phyloP scores from a whole-genome alignment of 2,888 invertebrate species.

The Nasonia oneida region DNA sequence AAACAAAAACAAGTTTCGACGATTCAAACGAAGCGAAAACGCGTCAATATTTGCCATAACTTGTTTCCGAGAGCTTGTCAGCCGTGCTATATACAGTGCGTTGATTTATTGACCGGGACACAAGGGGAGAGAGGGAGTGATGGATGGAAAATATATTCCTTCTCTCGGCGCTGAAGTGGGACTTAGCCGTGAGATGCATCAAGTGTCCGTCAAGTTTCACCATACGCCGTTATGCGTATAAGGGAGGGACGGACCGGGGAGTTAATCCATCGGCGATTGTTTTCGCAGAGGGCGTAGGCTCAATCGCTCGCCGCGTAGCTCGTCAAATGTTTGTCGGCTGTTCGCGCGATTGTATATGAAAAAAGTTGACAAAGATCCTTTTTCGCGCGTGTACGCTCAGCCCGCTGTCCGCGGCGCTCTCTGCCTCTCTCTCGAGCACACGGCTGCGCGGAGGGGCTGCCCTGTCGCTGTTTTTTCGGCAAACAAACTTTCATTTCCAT shows the following conservation, averaged over 20 bases:
- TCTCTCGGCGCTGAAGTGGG: background rate
- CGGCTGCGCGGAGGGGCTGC: background rate
- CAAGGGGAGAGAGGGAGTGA: background rate
- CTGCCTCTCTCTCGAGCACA: background rate
- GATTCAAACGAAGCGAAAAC: constrained; percentile 5
- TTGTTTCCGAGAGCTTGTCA: constrained; percentile 23
- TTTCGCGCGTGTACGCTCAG: background rate
- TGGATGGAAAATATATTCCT: constrained; percentile 28
- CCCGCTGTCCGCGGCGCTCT: background rate
- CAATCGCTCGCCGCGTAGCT: background rate
- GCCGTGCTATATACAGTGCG: background rate
- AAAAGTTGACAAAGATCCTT: constrained; percentile 1
- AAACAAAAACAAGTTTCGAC: constrained; percentile 26
- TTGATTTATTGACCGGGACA: background rate
- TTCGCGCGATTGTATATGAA: constrained; percentile 2
- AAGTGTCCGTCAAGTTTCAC: background rate
- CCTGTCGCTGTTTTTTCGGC: background rate
- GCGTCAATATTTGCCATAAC: constrained; percentile 34
- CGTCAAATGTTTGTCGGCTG: background rate
- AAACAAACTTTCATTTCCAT: constrained; percentile 5
- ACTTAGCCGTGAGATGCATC: background rate
- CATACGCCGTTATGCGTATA: background rate
- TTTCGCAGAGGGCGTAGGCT: background rate
- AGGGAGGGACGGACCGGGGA: background rate
- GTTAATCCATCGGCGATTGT: constrained; percentile 31